Evolutionary conservation across 2,113 vertebrate species (phyloP), one percentile per base, ranked within the genome.

Genomic region (Acrocephalus kingi): DNA sequence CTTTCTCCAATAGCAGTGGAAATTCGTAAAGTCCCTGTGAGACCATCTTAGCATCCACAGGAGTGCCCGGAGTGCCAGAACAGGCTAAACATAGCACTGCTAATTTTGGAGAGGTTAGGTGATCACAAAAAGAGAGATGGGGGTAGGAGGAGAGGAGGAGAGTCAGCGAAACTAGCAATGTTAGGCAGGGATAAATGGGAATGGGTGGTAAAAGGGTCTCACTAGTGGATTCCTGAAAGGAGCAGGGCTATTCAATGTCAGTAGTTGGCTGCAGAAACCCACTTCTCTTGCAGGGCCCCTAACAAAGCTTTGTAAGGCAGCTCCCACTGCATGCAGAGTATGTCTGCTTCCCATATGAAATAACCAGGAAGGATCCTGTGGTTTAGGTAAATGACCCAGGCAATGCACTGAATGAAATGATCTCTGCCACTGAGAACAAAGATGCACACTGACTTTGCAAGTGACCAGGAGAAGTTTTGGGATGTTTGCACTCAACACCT

Each of bases 11-110:
- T 9, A 85, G 80, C 75, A 66, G 55, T 96, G 96, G 96, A 94
- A 96, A 97, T 92, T 86, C 6, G 39, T 83, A 84, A 71, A 61
- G 63, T 87, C 92, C 45, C 67, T 45, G 33, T 84, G 80, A 87
- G 87, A 82, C 74, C 18, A 22, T 68, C 64, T 93, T 69, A 83
- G 83, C 84, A 84, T 87, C 87, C 68, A 61, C 21, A 84, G 87
- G 84, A 94, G 92, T 67, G 64, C 39, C 61, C 39, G 0, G 88
- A 78, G 84, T 93, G 90, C 68, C 79, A 85, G 91, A 93, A 33
- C 39, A 41, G 27, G 76, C 95, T 96, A 96, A 97, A 95, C 81
- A 96, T 96, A 97, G 92, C 33, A 21, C 54, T 89, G 33, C 93
- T 96, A 91, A 92, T 96, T 97, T 89, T 94, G 92, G 87, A 96